A percentile compares a stretch with the other conserved stretches of the same genome.
Evolutionary conservation across 2,113 vertebrate genomes (phyloP).

Genomic region (Platycercus adscitus): DNA sequence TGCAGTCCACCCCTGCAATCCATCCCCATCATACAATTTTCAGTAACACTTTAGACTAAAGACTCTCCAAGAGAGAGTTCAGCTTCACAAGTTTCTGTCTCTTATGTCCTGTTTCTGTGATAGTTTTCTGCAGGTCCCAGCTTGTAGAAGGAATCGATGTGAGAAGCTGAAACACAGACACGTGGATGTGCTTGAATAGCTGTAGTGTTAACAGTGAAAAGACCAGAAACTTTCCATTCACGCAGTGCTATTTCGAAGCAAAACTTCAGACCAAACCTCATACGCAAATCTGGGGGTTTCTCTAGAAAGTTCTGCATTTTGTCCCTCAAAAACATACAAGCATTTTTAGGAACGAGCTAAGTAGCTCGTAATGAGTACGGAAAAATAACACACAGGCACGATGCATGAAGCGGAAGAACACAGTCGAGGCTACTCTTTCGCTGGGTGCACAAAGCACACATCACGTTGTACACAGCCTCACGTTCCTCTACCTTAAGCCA

Average conservation of each 20-base stretch:
- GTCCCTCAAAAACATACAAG: not conserved
- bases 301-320: not conserved
- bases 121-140: not conserved
- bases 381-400: fast-evolving
- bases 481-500: fast-evolving
- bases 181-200: not conserved
- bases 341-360: not conserved
- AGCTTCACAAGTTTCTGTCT: not conserved
- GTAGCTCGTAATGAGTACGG: fast-evolving
- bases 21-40: not conserved
- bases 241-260: not conserved
- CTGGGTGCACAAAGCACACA: fast-evolving
- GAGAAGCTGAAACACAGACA: not conserved
- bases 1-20: not conserved
- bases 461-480: fast-evolving
- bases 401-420: fast-evolving
- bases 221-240: not conserved
- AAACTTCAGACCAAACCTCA: not conserved
- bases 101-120: not conserved
- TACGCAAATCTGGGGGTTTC: not conserved
- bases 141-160: not conserved
- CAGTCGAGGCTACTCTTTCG: fast-evolving
- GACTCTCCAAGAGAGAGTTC: not conserved
- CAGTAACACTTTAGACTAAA: not conserved
- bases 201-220: not conserved